Evolutionary conservation across 2,888 invertebrate species (phyloP), one percentile per base, ranked within the genome.

Genomic region (Lithodes maja): DNA sequence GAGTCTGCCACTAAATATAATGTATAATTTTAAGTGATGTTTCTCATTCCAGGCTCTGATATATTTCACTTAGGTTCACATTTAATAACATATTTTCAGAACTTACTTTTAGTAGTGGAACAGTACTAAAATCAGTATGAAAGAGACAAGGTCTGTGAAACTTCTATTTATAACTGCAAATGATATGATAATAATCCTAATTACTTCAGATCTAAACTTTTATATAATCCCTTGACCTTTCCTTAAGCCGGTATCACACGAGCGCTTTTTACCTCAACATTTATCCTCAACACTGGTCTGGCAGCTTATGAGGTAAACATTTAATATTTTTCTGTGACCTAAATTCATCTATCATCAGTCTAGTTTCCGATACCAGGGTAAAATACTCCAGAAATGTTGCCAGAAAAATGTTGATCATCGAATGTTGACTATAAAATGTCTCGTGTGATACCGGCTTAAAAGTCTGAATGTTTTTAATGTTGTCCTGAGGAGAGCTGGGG

Each of bases 401-500:
- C 33, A 33, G 0, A 33, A 33, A 33, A 33, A 33, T 33, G 33
- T 33, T 33, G 33, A 33, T 33, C 33, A 33, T 33, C 33, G 33
- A 33, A 33, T 0, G 33, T 33, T 33, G 33, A 33, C 33, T 33
- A 33, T 33, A 33, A 33, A 33, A 33, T 33, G 0, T 33, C 33
- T 33, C 33, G 33, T 33, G 33, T 33, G 33, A 33, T 33, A 33
- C 33, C 33, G 33, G 33, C 33, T 33, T 89, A 84, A 85, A 80
- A 89, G 88, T 89, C 54, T 89, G 79, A 80, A 89, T 89, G 88
- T 89, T 89, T 88, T 33, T 15, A 69, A 88, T 87, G 84, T 84
- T 89, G 88, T 85, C 88, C 88, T 89, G 88, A 85, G 88, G 88
- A 89, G 88, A 89, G 84, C 84, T 89, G 80, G 88, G 88, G 81